Evolutionary conservation across 2,888 invertebrate species (phyloP).

Genomic region (Hoplodrina blanda): DNA sequence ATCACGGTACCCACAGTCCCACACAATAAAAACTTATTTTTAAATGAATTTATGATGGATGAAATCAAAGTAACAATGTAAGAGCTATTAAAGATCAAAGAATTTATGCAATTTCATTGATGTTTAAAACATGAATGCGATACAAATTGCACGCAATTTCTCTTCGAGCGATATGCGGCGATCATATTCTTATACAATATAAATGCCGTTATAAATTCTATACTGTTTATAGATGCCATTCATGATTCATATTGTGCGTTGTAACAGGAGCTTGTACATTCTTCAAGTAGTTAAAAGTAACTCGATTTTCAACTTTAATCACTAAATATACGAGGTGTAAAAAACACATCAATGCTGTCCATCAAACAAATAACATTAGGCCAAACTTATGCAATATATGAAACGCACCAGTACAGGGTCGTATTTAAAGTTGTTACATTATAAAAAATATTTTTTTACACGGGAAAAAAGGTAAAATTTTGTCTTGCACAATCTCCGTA

Average conservation of each 20-base stretch:
- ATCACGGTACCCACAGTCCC: not conserved
- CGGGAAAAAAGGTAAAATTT: no score
- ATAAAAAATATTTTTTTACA: no score
- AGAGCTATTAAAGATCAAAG: constrained; percentile 25
- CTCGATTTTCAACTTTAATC: constrained; percentile 6
- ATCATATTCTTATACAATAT: constrained; percentile 47
- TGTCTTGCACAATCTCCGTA: no score
- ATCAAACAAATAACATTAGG: no score
- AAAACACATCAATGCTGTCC: no score
- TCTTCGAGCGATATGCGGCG: constrained; percentile 33
- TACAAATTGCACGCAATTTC: constrained; percentile 49
- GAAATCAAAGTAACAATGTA: not conserved
- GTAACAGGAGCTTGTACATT: constrained; percentile 13
- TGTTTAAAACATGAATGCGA: constrained; percentile 48
- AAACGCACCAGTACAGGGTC: no score
- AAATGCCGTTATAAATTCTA: constrained; percentile 47
- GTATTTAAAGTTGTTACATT: no score
- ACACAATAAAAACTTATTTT: not conserved
- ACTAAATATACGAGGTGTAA: no score
- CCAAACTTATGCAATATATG: no score
- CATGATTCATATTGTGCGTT: constrained; percentile 28
- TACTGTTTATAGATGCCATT: constrained; percentile 47
- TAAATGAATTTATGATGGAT: not conserved
- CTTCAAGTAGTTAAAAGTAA: constrained; percentile 6
- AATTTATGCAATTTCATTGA: constrained; percentile 46